Evolutionary conservation across 2,888 invertebrate species (phyloP).

Genomic region (Didymodactylos carnosus): DNA sequence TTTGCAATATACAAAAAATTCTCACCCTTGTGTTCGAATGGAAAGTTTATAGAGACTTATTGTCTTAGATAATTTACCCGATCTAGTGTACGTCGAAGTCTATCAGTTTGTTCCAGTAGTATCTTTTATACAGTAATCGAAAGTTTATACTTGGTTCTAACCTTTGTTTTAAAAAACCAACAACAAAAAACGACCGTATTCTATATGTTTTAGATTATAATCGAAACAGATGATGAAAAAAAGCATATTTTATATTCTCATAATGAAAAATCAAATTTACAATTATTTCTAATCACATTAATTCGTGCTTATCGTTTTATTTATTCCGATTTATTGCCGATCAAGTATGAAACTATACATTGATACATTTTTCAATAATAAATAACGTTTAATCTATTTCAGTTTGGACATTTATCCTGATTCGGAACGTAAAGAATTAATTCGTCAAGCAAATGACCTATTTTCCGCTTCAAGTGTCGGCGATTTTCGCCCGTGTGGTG

Average conservation of each 20-base stretch:
- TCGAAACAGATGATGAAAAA: neutral
- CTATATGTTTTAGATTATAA: neutral
- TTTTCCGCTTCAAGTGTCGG: neutral
- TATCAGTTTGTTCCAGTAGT: too few species aligned
- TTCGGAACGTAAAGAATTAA: neutral
- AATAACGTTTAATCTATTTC: neutral
- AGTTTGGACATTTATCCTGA: neutral
- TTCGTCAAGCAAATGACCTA: neutral
- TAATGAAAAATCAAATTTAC: neutral
- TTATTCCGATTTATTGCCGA: neutral
- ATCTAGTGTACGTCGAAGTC: too few species aligned
- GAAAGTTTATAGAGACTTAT: too few species aligned
- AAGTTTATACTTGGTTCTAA: too few species aligned
- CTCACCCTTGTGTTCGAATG: neutral
- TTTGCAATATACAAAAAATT: neutral
- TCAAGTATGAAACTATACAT: neutral
- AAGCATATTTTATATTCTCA: neutral
- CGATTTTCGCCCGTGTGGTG: neutral
- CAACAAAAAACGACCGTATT: too few species aligned
- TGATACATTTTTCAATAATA: neutral
- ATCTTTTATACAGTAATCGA: too few species aligned
- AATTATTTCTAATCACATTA: neutral
- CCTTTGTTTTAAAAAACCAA: too few species aligned
- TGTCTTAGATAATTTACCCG: too few species aligned
- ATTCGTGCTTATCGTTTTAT: neutral